These are phyloP conservation scores for Anisognathus igniventris DNA, from an alignment of 2,797 vertebrate species.

Conservation along the genomic window DNA sequence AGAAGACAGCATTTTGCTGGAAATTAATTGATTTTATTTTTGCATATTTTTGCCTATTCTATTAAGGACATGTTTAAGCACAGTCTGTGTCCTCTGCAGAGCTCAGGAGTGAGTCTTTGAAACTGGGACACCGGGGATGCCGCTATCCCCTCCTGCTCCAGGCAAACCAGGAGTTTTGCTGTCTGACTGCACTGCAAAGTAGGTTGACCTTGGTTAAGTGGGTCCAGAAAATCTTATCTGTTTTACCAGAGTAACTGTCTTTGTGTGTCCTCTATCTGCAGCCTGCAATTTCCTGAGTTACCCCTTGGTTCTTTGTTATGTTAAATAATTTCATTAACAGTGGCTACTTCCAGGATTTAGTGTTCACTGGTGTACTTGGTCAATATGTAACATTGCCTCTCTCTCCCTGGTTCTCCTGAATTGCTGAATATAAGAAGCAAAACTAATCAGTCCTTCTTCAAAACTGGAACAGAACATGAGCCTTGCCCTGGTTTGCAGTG, in stretches of 20 bases:
- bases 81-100: neutral
- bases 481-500: neutral
- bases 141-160: neutral
- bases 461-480: neutral
- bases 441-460: neutral
- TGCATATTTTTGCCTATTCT: neutral
- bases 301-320: neutral
- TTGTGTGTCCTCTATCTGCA: neutral
- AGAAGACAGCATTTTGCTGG: neutral
- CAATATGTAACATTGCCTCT: neutral
- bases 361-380: accelerated
- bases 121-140: neutral
- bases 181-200: neutral
- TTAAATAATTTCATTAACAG: neutral
- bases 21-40: neutral
- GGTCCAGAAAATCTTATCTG: neutral
- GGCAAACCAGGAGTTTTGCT: neutral
- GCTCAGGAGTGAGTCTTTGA: neutral
- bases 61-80: neutral
- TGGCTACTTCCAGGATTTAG: neutral
- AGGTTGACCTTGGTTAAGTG: slow-evolving; percentile 38
- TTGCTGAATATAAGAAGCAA: neutral
- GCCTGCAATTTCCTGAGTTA: neutral
- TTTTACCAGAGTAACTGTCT: neutral
- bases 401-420: neutral